phyloP scores from a whole-genome alignment of 2,888 invertebrate genomes.

The Neria commutata region DNA sequence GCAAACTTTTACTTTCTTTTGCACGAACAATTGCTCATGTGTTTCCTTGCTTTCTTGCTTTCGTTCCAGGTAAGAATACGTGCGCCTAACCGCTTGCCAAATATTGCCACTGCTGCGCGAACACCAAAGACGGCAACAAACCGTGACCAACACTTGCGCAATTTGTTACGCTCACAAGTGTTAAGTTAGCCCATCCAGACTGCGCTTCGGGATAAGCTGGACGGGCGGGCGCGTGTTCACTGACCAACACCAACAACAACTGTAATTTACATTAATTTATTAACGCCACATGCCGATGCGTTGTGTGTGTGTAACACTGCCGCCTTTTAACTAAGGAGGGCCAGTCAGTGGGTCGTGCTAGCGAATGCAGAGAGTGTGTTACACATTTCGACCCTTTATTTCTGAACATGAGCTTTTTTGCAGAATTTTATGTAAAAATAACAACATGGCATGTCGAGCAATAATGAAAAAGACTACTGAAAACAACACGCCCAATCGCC shows the following conservation, averaged over 20 bases:
- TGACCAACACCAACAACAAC: too few relatives aligned
- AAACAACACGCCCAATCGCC: too few relatives aligned
- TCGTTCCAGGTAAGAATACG: slow-evolving; percentile 8
- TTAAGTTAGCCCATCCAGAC: neutral
- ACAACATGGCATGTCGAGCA: too few relatives aligned
- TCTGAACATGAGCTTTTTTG: too few relatives aligned
- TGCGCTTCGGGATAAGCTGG: neutral
- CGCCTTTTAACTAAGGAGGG: too few relatives aligned
- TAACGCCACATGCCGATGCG: neutral
- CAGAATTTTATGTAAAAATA: too few relatives aligned
- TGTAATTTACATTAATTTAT: neutral
- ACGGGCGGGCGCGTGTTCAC: neutral
- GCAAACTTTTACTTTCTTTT: neutral
- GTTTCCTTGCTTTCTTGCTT: neutral
- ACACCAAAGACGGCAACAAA: neutral
- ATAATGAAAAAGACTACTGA: too few relatives aligned
- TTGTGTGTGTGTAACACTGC: neutral
- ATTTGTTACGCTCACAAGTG: slow-evolving; percentile 1
- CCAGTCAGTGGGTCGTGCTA: too few relatives aligned
- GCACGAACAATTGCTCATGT: neutral
- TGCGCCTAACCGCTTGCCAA: slow-evolving; percentile 7
- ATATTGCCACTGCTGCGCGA: too few relatives aligned
- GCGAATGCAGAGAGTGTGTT: too few relatives aligned
- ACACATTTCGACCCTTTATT: too few relatives aligned
- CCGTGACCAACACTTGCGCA: slow-evolving; percentile 6